Conservation (phyloP, 2,113 vertebrate genomes). For the Catharus fuscescens region DNA sequence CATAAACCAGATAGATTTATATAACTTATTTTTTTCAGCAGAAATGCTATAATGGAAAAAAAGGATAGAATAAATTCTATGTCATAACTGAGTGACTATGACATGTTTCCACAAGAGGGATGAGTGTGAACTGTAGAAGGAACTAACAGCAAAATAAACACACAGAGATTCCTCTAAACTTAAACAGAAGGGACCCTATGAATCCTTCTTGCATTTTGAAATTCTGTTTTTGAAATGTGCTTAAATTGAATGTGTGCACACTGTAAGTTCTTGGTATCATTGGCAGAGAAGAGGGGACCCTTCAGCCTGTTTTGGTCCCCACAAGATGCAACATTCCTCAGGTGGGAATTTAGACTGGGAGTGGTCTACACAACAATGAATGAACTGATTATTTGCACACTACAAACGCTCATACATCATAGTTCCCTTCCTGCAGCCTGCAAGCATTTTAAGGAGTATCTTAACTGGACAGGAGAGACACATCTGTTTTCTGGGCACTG, state of each 20-base stretch:
- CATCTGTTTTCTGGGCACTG: not conserved
- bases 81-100: not conserved
- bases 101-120: not conserved
- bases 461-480: not conserved
- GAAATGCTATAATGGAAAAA: not conserved
- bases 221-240: not conserved
- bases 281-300: not conserved
- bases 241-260: not conserved
- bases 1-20: not conserved
- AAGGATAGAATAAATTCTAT: not conserved
- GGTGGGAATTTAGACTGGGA: not conserved
- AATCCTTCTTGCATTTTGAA: not conserved
- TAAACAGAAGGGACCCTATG: fast-evolving
- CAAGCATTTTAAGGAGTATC: not conserved
- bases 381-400: not conserved
- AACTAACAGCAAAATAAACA: not conserved
- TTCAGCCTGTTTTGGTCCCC: not conserved
- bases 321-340: not conserved
- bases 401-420: not conserved
- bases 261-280: not conserved
- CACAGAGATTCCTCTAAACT: not conserved
- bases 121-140: not conserved
- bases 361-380: not conserved
- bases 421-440: not conserved
- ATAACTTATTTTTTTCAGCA: not conserved